A percentile compares a stretch with the other conserved stretches of the same genome.
phyloP scores from a whole-genome alignment of 2,888 invertebrate genomes.

The Mythimna impura region DNA sequence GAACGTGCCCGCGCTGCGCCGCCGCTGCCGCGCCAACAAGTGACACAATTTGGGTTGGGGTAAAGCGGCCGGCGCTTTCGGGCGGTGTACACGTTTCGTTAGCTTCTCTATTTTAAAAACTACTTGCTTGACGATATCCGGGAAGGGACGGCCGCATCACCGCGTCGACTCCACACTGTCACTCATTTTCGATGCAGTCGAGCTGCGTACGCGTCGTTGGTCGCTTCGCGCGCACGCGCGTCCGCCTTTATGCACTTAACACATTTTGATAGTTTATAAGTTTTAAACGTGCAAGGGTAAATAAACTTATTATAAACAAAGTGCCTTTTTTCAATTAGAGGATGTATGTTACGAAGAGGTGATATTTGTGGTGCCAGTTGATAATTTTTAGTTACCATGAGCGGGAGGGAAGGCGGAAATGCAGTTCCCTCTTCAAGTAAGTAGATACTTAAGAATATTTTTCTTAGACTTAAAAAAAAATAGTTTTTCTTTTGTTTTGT shows the following conservation, averaged over 20 bases:
- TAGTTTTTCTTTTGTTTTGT: slow-evolving; percentile 37
- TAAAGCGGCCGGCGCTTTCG: slow-evolving; percentile 89
- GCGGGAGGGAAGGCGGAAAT: slow-evolving; percentile 89
- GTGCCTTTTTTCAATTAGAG: slow-evolving; percentile 81
- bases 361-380: slow-evolving; percentile 86
- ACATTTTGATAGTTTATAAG: slow-evolving; percentile 81
- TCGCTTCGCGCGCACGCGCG: slow-evolving; percentile 87
- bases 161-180: slow-evolving; percentile 79
- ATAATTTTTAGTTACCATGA: slow-evolving; percentile 86
- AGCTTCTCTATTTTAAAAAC: slow-evolving; percentile 90
- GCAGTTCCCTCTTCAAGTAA: slow-evolving; percentile 90
- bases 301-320: slow-evolving; percentile 75
- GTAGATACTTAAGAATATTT: slow-evolving; percentile 76
- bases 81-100: slow-evolving; percentile 89
- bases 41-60: slow-evolving; percentile 88
- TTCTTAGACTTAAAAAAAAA: slow-evolving; percentile 38
- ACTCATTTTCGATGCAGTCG: slow-evolving; percentile 89
- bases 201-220: slow-evolving; percentile 88
- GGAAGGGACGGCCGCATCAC: slow-evolving; percentile 88
- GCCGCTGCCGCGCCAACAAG: slow-evolving; percentile 78
- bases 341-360: slow-evolving; percentile 86
- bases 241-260: slow-evolving; percentile 81
- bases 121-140: slow-evolving; percentile 88
- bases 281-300: slow-evolving; percentile 77
- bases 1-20: slow-evolving; percentile 71